phyloP scores from a whole-genome alignment of 2,888 invertebrate genomes.

The Acanthopleura granulata region DNA sequence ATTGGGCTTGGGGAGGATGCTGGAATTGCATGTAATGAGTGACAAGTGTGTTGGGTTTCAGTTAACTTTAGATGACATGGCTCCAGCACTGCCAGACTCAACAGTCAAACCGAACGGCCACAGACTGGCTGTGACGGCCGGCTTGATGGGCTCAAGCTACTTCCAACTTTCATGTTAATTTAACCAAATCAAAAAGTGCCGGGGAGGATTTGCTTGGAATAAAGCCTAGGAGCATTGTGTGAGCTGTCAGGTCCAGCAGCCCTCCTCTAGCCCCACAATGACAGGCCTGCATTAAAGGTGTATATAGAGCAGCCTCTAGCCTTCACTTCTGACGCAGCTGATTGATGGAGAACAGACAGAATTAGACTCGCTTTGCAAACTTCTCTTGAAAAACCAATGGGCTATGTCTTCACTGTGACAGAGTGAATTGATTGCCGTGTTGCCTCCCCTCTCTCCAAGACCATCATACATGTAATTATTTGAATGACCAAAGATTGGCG shows the following conservation, averaged over 20 bases:
- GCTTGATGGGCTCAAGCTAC: constrained; percentile 11
- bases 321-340: constrained; percentile 10
- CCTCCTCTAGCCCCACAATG: not conserved
- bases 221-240: constrained; percentile 3
- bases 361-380: constrained; percentile 17
- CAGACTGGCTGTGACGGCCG: not conserved
- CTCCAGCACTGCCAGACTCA: not conserved
- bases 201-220: constrained; percentile 14
- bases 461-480: constrained; percentile 12
- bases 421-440: constrained; percentile 14
- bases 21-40: constrained; percentile 19
- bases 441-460: constrained; percentile 5
- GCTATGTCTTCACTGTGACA: constrained; percentile 15
- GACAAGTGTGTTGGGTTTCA: constrained; percentile 13
- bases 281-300: constrained; percentile 14
- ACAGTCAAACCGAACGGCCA: constrained; percentile 4
- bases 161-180: constrained; percentile 12
- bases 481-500: constrained; percentile 5
- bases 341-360: constrained; percentile 19
- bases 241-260: constrained; percentile 13
- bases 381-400: constrained; percentile 14
- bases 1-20: constrained; percentile 16
- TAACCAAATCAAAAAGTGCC: constrained; percentile 18
- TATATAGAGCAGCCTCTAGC: constrained; percentile 7
- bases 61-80: constrained; percentile 18